Conservation (phyloP, 2,797 vertebrate species). For the Cirrhinus mrigala region DNA sequence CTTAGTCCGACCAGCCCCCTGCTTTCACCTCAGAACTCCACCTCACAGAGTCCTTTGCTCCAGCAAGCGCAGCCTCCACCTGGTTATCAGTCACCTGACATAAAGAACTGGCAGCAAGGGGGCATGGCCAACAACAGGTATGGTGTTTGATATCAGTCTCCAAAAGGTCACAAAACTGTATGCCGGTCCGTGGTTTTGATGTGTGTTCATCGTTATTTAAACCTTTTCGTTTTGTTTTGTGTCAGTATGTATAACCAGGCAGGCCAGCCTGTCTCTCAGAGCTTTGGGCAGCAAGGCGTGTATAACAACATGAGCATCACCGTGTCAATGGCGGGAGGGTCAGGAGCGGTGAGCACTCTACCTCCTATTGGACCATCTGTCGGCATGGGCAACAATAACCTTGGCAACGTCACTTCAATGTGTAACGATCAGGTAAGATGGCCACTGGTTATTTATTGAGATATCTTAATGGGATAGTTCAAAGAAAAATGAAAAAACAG, state of each 20-base stretch:
- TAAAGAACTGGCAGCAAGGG: slow-evolving; percentile 93
- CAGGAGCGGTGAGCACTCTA: slow-evolving; percentile 83
- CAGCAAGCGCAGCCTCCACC: slow-evolving; percentile 85
- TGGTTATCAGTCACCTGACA: slow-evolving; percentile 92
- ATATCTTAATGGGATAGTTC: neutral
- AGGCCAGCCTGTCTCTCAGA: slow-evolving; percentile 79
- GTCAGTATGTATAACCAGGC: slow-evolving; percentile 82
- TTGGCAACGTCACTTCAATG: slow-evolving; percentile 84
- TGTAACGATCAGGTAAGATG: slow-evolving; percentile 87
- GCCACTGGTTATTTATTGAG: neutral
- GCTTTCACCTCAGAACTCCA: slow-evolving; percentile 89
- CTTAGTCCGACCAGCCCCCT: slow-evolving; percentile 91
- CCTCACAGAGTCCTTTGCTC: slow-evolving; percentile 90
- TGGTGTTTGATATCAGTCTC: neutral
- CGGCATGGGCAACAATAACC: slow-evolving; percentile 88
- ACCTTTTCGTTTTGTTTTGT: slow-evolving; percentile 23
- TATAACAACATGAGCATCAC: slow-evolving; percentile 99
- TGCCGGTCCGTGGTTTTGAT: neutral
- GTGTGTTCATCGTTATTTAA: neutral
- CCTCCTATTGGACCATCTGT: slow-evolving; percentile 88
- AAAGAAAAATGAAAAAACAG: neutral
- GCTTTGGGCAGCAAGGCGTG: slow-evolving; percentile 87
- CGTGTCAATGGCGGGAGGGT: slow-evolving; percentile 93
- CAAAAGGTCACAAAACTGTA: neutral
- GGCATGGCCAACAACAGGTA: slow-evolving; percentile 85